Conservation (phyloP, 1,140 invertebrate species). For the Cyclina sinensis region DNA sequence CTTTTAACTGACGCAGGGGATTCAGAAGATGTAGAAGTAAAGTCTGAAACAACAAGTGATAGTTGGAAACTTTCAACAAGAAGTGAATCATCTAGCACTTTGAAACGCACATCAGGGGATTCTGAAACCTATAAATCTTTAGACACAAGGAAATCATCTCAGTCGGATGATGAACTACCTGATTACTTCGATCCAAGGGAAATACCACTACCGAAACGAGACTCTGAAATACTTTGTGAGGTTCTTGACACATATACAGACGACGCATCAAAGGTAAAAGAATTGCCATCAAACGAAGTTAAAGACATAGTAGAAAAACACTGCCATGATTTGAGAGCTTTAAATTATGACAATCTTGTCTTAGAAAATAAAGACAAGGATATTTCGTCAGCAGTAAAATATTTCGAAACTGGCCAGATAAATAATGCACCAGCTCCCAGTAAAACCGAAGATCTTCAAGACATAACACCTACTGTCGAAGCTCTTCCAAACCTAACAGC, state of each 20-base stretch:
- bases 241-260: conserved; percentile 66
- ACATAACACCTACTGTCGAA: conserved; percentile 69
- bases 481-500: conserved; percentile 37
- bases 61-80: not conserved
- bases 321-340: not conserved
- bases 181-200: conserved; percentile 53
- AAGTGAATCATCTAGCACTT: conserved; percentile 31
- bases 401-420: conserved; percentile 26
- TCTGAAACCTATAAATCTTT: not conserved
- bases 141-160: not conserved
- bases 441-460: conserved; percentile 66
- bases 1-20: no score
- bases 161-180: conserved; percentile 54
- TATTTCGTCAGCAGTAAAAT: conserved; percentile 8
- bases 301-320: not conserved
- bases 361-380: conserved; percentile 28
- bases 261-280: not conserved
- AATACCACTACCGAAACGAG: conserved; percentile 52
- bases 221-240: conserved; percentile 63
- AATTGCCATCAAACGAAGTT: conserved; percentile 11
- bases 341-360: not conserved
- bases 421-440: not conserved
- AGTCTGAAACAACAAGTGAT: not conserved
- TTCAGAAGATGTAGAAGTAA: not conserved
- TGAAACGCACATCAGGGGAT: conserved; percentile 38